A percentile compares a stretch with the other conserved stretches of the same genome.
These are phyloP conservation scores for Encarsia formosa DNA, from an alignment of 2,888 invertebrate genomes.

Conservation along the genomic window DNA sequence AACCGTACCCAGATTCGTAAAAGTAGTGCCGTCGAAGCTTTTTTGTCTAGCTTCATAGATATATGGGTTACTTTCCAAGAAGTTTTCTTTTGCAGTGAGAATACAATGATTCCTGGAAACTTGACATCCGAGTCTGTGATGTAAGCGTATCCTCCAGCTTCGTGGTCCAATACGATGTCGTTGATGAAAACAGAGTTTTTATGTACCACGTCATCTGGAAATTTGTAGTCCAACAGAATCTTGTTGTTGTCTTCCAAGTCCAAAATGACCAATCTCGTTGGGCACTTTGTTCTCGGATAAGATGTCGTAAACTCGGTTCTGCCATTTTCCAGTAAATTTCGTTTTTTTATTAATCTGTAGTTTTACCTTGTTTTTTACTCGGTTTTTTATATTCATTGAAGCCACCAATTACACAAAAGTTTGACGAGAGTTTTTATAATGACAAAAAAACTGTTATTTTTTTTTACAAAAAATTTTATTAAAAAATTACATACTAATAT, in stretches of 20 bases:
- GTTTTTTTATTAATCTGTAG: no score
- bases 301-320: constrained; percentile 56
- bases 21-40: no score
- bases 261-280: constrained; percentile 65
- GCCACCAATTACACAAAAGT: no score
- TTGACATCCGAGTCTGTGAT: constrained; percentile 66
- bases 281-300: constrained; percentile 55
- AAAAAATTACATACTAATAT: no score
- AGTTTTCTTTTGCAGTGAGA: constrained; percentile 60
- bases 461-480: no score
- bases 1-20: no score
- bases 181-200: constrained; percentile 62
- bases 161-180: constrained; percentile 69
- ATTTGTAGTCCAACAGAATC: constrained; percentile 55
- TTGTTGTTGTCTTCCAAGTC: no score
- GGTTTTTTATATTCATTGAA: no score
- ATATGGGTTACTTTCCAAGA: constrained; percentile 69
- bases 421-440: no score
- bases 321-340: constrained; percentile 64
- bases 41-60: constrained; percentile 65
- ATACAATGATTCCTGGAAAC: constrained; percentile 71
- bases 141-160: constrained; percentile 65
- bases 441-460: no score
- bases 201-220: constrained; percentile 60
- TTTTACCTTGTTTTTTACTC: no score